These are phyloP conservation scores for Ericerus pela DNA, from an alignment of 1,140 invertebrate genomes.

Conservation along the genomic window DNA sequence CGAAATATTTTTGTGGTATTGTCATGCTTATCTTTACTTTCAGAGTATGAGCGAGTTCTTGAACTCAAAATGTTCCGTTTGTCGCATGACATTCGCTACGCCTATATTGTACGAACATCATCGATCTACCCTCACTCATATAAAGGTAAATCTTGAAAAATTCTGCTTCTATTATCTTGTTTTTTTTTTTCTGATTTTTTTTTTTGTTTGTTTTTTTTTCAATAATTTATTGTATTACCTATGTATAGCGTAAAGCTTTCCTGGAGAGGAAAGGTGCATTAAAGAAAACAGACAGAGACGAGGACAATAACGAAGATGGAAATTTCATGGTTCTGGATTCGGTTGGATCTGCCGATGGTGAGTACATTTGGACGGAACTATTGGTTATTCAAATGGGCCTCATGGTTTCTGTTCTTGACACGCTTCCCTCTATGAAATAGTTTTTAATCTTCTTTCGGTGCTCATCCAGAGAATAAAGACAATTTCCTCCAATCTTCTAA, in stretches of 20 bases:
- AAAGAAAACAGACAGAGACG: conserved; percentile 40
- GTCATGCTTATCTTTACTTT: not conserved
- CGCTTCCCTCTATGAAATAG: too few species aligned
- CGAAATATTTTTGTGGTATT: not conserved
- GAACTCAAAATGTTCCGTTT: conserved; percentile 29
- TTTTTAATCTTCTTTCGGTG: not conserved
- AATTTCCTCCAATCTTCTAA: not conserved
- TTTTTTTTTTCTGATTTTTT: not conserved
- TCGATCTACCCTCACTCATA: conserved; percentile 58
- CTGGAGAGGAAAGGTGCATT: conserved; percentile 31
- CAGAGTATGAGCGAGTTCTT: conserved; percentile 15
- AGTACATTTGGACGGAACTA: not conserved
- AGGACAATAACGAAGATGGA: conserved; percentile 58
- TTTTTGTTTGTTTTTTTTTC: conserved; percentile 6
- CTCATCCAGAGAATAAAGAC: not conserved
- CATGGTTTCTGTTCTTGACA: too few species aligned
- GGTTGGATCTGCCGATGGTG: conserved; percentile 61
- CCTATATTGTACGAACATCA: conserved; percentile 69
- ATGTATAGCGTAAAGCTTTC: conserved; percentile 38
- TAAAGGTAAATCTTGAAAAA: conserved; percentile 41
- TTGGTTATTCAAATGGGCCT: too few species aligned
- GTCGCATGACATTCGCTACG: conserved; percentile 54
- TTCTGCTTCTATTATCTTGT: too few species aligned
- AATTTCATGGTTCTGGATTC: conserved; percentile 72
- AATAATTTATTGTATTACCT: conserved; percentile 4